Conservation (phyloP, 37 sponge, comb jelly and placozoan genomes). For the Oscarella lobularis region DNA sequence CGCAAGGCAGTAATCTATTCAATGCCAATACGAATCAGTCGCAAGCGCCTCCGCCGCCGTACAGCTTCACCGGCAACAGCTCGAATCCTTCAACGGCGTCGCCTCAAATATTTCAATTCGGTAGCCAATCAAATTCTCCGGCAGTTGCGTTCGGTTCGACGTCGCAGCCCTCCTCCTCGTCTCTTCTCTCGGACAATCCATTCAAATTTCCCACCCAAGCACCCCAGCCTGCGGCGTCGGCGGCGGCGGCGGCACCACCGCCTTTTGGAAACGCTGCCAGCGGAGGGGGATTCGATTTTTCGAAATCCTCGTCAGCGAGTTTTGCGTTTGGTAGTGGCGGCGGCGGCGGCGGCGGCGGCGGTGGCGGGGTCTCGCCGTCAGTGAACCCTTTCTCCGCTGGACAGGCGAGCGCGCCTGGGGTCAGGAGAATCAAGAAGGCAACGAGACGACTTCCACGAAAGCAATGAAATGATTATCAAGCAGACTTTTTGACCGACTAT, state of each 20-base stretch:
- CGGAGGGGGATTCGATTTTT: not conserved
- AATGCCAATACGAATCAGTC: no score
- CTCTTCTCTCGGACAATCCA: not conserved
- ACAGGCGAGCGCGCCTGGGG: not conserved
- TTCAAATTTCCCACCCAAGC: not conserved
- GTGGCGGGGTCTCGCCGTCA: not conserved
- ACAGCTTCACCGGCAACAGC: no score
- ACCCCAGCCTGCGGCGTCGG: not conserved
- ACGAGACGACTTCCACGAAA: not conserved
- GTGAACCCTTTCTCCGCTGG: not conserved
- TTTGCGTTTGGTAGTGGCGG: not conserved
- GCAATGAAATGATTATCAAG: not conserved
- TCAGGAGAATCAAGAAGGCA: not conserved
- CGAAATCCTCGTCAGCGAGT: not conserved
- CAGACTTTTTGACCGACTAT: no score
- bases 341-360: not conserved
- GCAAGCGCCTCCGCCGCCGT: no score
- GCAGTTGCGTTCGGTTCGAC: no score
- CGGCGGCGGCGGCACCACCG: no score
- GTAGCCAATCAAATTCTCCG: no score
- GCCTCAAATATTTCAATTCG: not conserved
- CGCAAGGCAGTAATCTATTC: no score
- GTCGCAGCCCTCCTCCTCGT: not conserved
- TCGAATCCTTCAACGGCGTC: no score
- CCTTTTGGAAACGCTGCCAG: no score